phyloP scores from a whole-genome alignment of 2,888 invertebrate species.

The Drosophila lacicola region DNA sequence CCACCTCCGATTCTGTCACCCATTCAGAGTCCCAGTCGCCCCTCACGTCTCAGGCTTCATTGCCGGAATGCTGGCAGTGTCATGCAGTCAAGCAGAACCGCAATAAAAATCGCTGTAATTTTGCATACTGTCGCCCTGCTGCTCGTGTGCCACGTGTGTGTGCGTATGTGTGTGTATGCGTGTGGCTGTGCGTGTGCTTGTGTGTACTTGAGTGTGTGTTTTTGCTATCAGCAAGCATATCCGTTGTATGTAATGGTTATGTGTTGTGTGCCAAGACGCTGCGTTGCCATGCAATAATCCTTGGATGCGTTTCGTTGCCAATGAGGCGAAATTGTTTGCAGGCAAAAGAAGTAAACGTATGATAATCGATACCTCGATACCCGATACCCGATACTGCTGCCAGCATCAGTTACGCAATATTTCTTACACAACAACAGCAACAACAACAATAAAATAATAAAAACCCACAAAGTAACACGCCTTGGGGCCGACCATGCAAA shows the following conservation, averaged over 20 bases:
- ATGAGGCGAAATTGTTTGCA: slow-evolving; percentile 27
- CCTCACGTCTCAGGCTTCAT: slow-evolving; percentile 8
- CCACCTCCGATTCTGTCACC: neutral
- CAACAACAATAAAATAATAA: slow-evolving; percentile 9
- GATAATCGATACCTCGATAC: slow-evolving; percentile 53
- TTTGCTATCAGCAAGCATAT: slow-evolving; percentile 37
- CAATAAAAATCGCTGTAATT: slow-evolving; percentile 76
- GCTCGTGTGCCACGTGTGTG: neutral
- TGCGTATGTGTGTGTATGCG: neutral
- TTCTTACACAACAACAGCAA: slow-evolving; percentile 14
- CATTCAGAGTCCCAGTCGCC: slow-evolving; percentile 3
- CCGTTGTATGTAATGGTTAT: slow-evolving; percentile 37
- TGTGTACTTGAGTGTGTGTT: slow-evolving; percentile 14
- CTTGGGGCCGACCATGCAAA: slow-evolving; percentile 15
- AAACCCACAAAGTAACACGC: slow-evolving; percentile 20
- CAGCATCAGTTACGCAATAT: slow-evolving; percentile 35
- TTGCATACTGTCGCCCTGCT: slow-evolving; percentile 55
- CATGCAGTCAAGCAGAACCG: slow-evolving; percentile 69
- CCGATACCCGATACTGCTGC: slow-evolving; percentile 13
- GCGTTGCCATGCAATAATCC: slow-evolving; percentile 53
- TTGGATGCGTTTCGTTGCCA: slow-evolving; percentile 40
- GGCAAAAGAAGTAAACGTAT: slow-evolving; percentile 23
- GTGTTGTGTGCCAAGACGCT: slow-evolving; percentile 42
- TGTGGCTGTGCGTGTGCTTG: slow-evolving; percentile 7
- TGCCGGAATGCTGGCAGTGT: slow-evolving; percentile 49